Evolutionary conservation across 2,113 vertebrate genomes (phyloP), one percentile per base, ranked within the genome.

Genomic region (Engystomops pustulosus): DNA sequence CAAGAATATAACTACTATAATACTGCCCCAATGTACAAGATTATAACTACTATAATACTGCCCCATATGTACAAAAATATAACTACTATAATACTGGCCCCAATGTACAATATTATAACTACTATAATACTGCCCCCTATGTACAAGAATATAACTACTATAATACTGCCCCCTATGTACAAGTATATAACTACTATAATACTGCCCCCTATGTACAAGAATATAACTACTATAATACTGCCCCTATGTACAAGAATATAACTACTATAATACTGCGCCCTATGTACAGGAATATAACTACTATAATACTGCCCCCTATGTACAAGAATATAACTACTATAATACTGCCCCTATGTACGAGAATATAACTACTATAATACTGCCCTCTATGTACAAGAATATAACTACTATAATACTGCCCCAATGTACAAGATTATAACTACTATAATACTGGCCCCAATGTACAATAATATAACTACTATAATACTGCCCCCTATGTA

Each of bases 181-280:
- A 65, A 58, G 60, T 32, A 65, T 65, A 65, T 65, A 65, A 65
- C 60, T 65, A 65, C 27, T 65, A 65, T 65, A 65, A 32, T 65
- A 65, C 53, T 58, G 23, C n/a, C 5, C n/a, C 53, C 53, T 58
- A 58, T 58, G 2, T 58, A 58, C 53, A 25, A 58, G 53, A 58
- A 58, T 58, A 58, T 58, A 58, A 58, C 53, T 58, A 58, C 53
- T 58, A 23, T 58, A 58, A 58, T 58, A n/a, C n/a, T n/a, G n/a
- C n/a, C n/a, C n/a, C n/a, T n/a, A n/a, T n/a, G n/a, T n/a, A n/a
- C n/a, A n/a, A n/a, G n/a, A n/a, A n/a, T n/a, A n/a, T n/a, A n/a
- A n/a, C n/a, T n/a, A n/a, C n/a, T n/a, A 58, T 6, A 41, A 41
- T 41, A 41, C 25, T 7, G n/a, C 23, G n/a, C 12, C 53, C 9